phyloP scores from a whole-genome alignment of 2,888 invertebrate genomes.

The Iphiclides podalirius region DNA sequence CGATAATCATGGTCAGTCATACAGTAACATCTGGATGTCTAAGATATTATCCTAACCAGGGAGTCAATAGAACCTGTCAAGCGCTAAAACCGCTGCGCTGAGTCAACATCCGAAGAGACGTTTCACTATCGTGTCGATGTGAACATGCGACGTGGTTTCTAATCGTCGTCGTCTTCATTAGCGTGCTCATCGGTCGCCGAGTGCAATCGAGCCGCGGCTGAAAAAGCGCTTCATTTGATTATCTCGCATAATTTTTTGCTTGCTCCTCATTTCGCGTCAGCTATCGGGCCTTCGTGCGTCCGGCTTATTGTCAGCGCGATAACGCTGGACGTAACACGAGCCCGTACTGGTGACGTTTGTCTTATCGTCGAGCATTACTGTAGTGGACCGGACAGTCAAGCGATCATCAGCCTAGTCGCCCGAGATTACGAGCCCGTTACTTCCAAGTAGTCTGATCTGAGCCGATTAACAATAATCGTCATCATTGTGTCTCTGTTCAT shows the following conservation, averaged over 20 bases:
- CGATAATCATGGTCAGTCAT: no score
- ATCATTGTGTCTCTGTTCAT: no score
- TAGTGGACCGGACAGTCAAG: no score
- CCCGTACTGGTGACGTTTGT: neutral
- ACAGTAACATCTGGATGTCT: no score
- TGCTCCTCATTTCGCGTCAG: constrained; percentile 6
- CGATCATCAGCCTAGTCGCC: no score
- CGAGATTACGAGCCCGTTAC: no score
- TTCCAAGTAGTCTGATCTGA: no score
- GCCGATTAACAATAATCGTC: no score
- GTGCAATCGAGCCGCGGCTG: constrained; percentile 15
- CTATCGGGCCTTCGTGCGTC: constrained; percentile 9
- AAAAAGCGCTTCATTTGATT: constrained; percentile 16
- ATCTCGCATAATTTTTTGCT: constrained; percentile 13
- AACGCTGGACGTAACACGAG: neutral
- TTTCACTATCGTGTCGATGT: constrained; percentile 14
- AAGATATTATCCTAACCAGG: no score
- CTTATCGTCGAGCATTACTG: no score
- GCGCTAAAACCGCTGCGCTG: neutral
- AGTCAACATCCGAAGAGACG: neutral
- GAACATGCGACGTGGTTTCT: constrained; percentile 15
- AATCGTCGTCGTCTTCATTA: constrained; percentile 20
- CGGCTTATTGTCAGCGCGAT: constrained; percentile 16
- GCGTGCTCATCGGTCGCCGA: constrained; percentile 11
- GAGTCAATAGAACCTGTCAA: no score